These are phyloP conservation scores for Anguilla megastoma DNA, from an alignment of 2,797 vertebrate species.

Conservation along the genomic window DNA sequence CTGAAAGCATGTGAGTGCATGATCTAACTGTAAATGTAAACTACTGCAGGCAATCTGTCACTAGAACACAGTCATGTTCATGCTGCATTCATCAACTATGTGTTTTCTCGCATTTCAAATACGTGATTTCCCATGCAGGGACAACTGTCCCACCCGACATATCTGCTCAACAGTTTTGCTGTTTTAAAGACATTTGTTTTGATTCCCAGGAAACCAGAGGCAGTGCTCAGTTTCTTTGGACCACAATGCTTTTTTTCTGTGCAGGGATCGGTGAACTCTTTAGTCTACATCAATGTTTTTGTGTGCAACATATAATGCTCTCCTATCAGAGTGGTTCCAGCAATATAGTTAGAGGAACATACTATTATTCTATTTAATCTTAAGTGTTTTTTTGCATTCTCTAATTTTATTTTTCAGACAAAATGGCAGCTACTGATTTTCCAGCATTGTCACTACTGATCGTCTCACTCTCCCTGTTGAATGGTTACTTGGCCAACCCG, in stretches of 20 bases:
- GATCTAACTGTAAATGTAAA: not conserved
- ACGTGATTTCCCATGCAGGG: not conserved
- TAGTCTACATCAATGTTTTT: not conserved
- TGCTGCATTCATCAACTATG: not conserved
- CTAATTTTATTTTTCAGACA: constrained; percentile 13
- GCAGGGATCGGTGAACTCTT: not conserved
- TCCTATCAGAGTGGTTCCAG: not conserved
- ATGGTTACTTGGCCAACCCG: constrained; percentile 12
- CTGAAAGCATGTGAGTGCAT: not conserved
- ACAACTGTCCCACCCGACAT: not conserved
- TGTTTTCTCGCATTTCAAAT: not conserved
- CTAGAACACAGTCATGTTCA: not conserved
- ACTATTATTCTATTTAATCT: not conserved
- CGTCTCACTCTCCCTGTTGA: constrained; percentile 48
- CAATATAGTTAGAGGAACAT: not conserved
- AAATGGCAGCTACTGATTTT: constrained; percentile 11
- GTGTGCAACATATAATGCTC: not conserved
- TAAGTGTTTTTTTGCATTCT: not conserved
- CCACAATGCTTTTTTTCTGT: not conserved
- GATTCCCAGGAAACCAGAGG: not conserved
- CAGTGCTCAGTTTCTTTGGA: not conserved
- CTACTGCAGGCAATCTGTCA: not conserved
- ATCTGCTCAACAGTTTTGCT: not conserved
- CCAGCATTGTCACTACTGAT: constrained; percentile 53
- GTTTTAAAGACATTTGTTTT: not conserved